Evolutionary conservation across 2,113 vertebrate species (phyloP).

Genomic region (Verasper variegatus): DNA sequence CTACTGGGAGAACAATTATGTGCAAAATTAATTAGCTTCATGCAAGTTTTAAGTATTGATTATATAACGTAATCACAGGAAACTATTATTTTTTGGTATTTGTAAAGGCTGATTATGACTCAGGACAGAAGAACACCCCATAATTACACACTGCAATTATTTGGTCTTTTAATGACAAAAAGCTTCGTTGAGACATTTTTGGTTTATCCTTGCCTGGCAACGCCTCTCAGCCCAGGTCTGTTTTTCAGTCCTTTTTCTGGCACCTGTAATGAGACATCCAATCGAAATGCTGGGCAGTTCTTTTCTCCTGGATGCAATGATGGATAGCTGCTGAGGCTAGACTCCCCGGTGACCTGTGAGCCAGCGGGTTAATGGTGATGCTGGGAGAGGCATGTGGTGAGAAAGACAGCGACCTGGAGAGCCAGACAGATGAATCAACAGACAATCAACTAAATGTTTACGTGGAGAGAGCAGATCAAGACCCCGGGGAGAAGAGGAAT

Average conservation of each 20-base stretch:
- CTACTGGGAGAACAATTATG: neutral
- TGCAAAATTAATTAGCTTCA: neutral
- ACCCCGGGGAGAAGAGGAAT: neutral
- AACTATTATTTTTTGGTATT: neutral
- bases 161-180: neutral
- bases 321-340: slow-evolving; percentile 43
- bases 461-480: neutral
- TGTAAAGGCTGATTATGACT: neutral
- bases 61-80: neutral
- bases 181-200: no score
- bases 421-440: slow-evolving; percentile 30
- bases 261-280: slow-evolving; percentile 8
- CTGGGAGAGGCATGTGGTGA: slow-evolving; percentile 18
- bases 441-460: slow-evolving; percentile 37
- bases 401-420: slow-evolving; percentile 24
- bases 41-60: neutral
- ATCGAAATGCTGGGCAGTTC: slow-evolving; percentile 23
- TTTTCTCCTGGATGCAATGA: slow-evolving; percentile 32
- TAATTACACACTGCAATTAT: neutral
- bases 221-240: neutral
- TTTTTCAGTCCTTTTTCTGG: neutral
- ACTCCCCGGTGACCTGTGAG: slow-evolving; percentile 32
- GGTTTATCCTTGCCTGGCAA: slow-evolving; percentile 4
- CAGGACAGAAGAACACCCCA: neutral
- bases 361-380: slow-evolving; percentile 35